These are phyloP conservation scores for Dipodomys stephensi DNA, from an alignment of 2,113 vertebrate genomes.

Conservation along the genomic window DNA sequence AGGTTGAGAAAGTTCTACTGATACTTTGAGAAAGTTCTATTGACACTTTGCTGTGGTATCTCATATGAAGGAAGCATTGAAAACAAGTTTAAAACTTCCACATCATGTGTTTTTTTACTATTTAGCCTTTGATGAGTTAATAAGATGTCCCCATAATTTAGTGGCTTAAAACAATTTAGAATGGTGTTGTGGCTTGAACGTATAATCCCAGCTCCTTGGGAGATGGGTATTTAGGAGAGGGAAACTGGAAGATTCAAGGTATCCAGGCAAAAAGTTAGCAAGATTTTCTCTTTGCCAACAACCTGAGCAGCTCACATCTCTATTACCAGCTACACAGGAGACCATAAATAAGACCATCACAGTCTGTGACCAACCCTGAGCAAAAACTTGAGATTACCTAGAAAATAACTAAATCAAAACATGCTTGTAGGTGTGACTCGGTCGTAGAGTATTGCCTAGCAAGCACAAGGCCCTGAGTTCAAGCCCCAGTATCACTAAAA, in stretches of 20 bases:
- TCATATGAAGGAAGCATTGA: neutral
- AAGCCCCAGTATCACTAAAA: no score
- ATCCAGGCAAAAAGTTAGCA: neutral
- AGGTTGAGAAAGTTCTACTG: neutral
- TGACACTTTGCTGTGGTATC: neutral
- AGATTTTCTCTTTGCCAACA: no score
- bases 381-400: no score
- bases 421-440: no score
- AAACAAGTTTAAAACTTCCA: neutral
- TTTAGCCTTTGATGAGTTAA: neutral
- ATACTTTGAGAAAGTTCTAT: neutral
- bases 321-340: no score
- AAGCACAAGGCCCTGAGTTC: no score
- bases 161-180: neutral
- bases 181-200: neutral
- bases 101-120: neutral
- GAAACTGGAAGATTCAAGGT: neutral
- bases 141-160: neutral
- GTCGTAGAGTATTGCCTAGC: no score
- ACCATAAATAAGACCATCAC: no score
- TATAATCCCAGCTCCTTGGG: neutral
- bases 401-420: no score
- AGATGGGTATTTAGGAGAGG: neutral
- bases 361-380: no score
- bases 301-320: no score